Evolutionary conservation across 2,888 invertebrate genomes (phyloP).

Genomic region (Phymatocera aterrima): DNA sequence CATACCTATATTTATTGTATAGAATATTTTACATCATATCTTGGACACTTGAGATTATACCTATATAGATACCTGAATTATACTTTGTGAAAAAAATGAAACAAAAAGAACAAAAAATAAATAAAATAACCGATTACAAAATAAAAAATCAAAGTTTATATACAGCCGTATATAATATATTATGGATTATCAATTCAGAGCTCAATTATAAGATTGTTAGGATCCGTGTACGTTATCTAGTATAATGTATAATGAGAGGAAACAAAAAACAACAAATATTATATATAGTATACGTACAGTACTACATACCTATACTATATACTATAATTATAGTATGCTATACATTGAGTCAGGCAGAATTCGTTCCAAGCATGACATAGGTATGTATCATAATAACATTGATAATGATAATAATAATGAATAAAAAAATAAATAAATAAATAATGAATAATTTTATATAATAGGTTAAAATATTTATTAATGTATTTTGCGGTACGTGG

Average conservation of each 20-base stretch:
- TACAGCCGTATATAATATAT: constrained; percentile 54
- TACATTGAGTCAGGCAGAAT: neutral
- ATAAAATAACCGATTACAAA: neutral
- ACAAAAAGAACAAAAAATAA: neutral
- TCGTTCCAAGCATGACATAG: neutral
- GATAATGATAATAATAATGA: neutral
- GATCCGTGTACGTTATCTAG: constrained; percentile 5
- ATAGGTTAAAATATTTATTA: too few relatives aligned
- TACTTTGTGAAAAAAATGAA: neutral
- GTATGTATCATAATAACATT: neutral
- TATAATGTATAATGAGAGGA: neutral
- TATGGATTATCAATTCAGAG: constrained; percentile 62
- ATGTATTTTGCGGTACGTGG: too few relatives aligned
- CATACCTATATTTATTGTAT: neutral
- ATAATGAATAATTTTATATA: too few relatives aligned
- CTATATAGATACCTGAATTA: too few relatives aligned
- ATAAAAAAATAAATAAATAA: too few relatives aligned
- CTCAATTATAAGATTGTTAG: constrained; percentile 59
- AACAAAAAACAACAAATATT: neutral
- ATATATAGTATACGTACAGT: constrained; percentile 23
- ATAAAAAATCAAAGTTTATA: constrained; percentile 47
- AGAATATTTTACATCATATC: constrained; percentile 8
- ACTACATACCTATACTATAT: neutral
- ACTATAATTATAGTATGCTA: neutral
- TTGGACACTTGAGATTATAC: constrained; percentile 42